A percentile compares a stretch with the other conserved stretches of the same genome.
phyloP scores from a whole-genome alignment of 2,797 vertebrate species.

The Lepilemur ruficaudatus region DNA sequence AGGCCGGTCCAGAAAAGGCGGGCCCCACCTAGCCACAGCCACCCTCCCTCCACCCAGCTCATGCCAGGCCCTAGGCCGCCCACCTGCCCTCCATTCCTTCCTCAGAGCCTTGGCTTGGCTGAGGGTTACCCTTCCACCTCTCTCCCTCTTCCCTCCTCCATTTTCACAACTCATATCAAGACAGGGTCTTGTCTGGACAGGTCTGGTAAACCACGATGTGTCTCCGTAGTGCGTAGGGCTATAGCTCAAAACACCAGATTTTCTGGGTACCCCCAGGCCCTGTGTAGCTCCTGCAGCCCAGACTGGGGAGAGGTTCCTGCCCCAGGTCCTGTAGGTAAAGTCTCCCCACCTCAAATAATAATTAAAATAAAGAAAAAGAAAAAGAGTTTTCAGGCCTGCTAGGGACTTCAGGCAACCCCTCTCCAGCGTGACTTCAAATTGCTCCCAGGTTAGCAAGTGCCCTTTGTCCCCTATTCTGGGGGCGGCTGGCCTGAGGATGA shows the following conservation, averaged over 20 bases:
- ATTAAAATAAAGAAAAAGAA: neutral
- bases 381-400: neutral
- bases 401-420: neutral
- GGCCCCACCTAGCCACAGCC: neutral
- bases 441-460: neutral
- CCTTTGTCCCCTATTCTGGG: slow-evolving; percentile 47
- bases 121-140: neutral
- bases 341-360: neutral
- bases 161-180: neutral
- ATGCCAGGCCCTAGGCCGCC: no score
- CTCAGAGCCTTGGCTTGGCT: neutral
- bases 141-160: neutral
- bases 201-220: neutral
- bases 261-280: neutral
- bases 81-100: neutral
- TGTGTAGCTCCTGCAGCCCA: neutral
- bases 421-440: neutral
- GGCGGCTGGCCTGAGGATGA: neutral
- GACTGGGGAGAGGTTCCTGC: neutral
- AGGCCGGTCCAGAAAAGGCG: neutral
- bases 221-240: neutral
- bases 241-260: neutral
- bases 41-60: neutral
- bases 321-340: neutral
- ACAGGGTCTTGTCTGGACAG: neutral